phyloP scores from a whole-genome alignment of 1,140 invertebrate species.

The Pseudachorutes palmiensis region DNA sequence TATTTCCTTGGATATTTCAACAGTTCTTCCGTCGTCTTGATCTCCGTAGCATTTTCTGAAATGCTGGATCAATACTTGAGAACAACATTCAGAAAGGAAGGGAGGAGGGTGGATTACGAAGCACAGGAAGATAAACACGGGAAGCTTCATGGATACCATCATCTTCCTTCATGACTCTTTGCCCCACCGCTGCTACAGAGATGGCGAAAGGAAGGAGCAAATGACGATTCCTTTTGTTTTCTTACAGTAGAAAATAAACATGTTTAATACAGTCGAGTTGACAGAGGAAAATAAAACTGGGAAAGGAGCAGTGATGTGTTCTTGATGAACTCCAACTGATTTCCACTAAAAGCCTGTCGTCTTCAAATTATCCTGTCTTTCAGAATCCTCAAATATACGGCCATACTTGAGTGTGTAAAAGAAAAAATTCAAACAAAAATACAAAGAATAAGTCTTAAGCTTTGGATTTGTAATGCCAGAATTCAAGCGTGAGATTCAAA shows the following conservation, averaged over 20 bases:
- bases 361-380: neutral
- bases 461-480: no score
- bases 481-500: no score
- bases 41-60: no score
- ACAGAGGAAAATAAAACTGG: neutral
- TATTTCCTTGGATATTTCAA: neutral
- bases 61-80: neutral
- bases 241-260: neutral
- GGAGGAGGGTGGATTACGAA: no score
- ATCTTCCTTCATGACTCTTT: no score
- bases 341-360: neutral
- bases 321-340: neutral
- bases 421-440: no score
- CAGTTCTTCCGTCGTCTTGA: neutral
- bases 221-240: neutral
- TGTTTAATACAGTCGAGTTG: neutral
- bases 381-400: no score
- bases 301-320: neutral
- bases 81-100: neutral
- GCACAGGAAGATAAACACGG: neutral
- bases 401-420: no score
- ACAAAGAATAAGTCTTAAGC: no score
- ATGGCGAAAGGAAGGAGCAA: neutral
- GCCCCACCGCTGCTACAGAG: neutral
- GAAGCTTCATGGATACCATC: neutral